Evolutionary conservation across 2,888 invertebrate species (phyloP).

Genomic region (Drosophila nr. perissopoda): DNA sequence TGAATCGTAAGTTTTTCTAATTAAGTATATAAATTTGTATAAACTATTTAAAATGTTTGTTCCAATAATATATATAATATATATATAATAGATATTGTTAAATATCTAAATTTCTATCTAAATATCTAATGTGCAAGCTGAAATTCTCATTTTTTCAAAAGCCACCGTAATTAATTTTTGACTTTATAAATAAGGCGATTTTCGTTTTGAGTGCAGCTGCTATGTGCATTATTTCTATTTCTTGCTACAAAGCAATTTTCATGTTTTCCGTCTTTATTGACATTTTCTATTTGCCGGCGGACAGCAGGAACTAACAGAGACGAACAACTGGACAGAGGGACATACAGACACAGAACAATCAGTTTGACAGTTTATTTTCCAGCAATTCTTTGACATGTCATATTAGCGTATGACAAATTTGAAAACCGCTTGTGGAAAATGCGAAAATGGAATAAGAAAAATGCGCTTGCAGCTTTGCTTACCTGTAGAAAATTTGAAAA

Average conservation of each 20-base stretch:
- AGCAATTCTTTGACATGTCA: slow-evolving; percentile 32
- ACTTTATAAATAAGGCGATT: background rate
- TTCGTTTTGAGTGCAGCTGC: background rate
- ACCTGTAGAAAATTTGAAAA: slow-evolving; percentile 2
- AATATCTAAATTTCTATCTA: background rate
- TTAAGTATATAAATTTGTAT: background rate
- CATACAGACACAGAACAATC: background rate
- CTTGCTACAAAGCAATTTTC: slow-evolving; percentile 40
- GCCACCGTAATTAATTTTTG: background rate
- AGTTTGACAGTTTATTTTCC: slow-evolving; percentile 60
- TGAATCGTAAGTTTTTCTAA: background rate
- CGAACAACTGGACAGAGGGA: slow-evolving; percentile 2
- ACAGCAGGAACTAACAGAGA: slow-evolving; percentile 24
- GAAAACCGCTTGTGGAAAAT: slow-evolving; percentile 10
- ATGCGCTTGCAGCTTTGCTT: slow-evolving; percentile 17
- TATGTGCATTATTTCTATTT: slow-evolving; percentile 5
- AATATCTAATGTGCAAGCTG: background rate
- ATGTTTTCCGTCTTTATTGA: slow-evolving; percentile 62
- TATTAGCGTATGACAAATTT: slow-evolving; percentile 50
- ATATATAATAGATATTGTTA: background rate
- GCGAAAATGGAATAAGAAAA: slow-evolving; percentile 22
- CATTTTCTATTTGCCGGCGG: slow-evolving; percentile 68
- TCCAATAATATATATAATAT: too few relatives aligned
- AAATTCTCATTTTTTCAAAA: too few relatives aligned
- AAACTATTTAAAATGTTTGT: background rate